Base-by-base conservation (phyloP, 1,140 invertebrate species). In the Galendromus occidentalis region DNA sequence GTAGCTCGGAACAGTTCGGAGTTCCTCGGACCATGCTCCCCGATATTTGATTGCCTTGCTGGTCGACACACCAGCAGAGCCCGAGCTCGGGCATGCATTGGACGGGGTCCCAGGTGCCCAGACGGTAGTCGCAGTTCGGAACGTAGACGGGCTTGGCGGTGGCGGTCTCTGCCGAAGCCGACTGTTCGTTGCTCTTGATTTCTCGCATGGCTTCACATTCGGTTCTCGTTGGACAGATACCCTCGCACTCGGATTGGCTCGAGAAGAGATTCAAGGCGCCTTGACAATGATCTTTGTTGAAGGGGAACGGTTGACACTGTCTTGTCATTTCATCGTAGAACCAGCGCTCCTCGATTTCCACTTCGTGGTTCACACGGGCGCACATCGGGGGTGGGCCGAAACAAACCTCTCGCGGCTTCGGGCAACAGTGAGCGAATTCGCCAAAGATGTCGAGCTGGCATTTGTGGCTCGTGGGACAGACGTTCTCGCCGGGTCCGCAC, bases 191-290 rank as follows among this genome's bases (percentile, higher is more conserved):
- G 33, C 33, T 9, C 33, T 9, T 4, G 71, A 85, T 86, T 68
- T 88, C 83, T 25, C 86, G 77, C 0, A 87, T 73, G 20, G 83
- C 78, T 71, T 89, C 86, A 73, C 87, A 90, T 25, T 51, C 22
- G 44, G 67, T 64, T 33, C 66, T 41, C 29, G 41, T 67, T 64
- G 64, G 86, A 74, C 89, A 92, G 2, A 87, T 83, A 4, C 82
- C 77, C 69, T 86, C 84, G 74, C 91, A 95, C 68, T 88, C 85
- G 17, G 83, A 78, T 69, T 86, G 83, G 42, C 82, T 86, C 39
- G 86, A 82, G 79, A 94, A 95, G 70, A 88, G 86, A 75, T 94
- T 95, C 71, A 88, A 84, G 71, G 89, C 91, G 47, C 86, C 84
- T 42, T 84, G 84, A 68, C 85, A 86, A 25, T 59, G 33, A 33